phyloP scores from a whole-genome alignment of 2,113 vertebrate species.

The Cephalophus harveyi region DNA sequence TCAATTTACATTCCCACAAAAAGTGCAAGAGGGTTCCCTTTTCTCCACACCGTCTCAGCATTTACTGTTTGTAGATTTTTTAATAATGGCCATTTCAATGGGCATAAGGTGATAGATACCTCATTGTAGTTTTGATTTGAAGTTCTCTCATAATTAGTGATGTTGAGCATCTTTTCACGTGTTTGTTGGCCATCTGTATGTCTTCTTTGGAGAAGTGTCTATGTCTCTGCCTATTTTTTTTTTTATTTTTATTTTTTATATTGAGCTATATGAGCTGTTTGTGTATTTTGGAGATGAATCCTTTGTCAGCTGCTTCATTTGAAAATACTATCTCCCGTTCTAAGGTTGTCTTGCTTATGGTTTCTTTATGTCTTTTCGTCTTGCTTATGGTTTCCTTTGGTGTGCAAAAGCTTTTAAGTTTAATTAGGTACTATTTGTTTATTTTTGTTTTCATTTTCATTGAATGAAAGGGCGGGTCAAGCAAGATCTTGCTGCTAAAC shows the following conservation, averaged over 20 bases:
- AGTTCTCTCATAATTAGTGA: neutral
- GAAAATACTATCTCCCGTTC: neutral
- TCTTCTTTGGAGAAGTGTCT: neutral
- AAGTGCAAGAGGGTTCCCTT: neutral
- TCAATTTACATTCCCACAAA: neutral
- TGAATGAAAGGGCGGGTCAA: neutral
- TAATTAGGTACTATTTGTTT: neutral
- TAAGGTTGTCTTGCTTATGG: neutral
- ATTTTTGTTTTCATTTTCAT: neutral
- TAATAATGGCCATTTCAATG: neutral
- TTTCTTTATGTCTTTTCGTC: neutral
- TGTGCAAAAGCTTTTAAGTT: neutral
- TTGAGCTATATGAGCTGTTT: neutral
- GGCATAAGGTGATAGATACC: neutral
- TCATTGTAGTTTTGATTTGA: neutral
- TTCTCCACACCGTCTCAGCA: neutral
- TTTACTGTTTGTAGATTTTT: neutral
- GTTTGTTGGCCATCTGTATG: neutral
- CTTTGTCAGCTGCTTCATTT: neutral
- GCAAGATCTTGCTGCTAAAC: neutral
- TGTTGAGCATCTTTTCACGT: neutral
- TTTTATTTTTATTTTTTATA: neutral
- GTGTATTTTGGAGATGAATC: neutral
- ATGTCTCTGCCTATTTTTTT: neutral
- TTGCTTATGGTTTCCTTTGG: neutral